Percentiles rank a stretch among this genome's conserved stretches.
Evolutionary conservation across 2,888 invertebrate species (phyloP).

Genomic region (Pollenia angustigena): DNA sequence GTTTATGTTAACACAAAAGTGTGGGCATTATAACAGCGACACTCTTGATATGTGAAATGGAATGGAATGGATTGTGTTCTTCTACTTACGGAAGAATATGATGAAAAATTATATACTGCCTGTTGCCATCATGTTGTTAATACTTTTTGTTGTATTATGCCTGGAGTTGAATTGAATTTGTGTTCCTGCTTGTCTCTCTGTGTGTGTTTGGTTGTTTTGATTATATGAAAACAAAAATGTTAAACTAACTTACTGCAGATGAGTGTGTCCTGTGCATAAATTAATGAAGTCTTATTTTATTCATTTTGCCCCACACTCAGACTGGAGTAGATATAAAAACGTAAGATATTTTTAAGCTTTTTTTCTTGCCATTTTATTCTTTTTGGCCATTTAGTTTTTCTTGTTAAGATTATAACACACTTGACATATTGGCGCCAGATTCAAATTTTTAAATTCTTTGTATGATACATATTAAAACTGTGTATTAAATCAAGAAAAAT

Average conservation of each 20-base stretch:
- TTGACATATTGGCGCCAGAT: slow-evolving; percentile 69
- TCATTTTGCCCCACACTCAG: slow-evolving; percentile 62
- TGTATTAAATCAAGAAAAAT: too few relatives aligned
- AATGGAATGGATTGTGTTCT: slow-evolving; percentile 17
- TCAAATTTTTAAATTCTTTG: slow-evolving; percentile 18
- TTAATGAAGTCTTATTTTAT: slow-evolving; percentile 73
- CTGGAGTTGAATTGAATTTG: slow-evolving; percentile 45
- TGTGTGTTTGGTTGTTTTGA: slow-evolving; percentile 38
- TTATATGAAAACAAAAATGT: slow-evolving; percentile 52
- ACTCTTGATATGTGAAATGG: slow-evolving; percentile 59
- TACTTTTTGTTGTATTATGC: slow-evolving; percentile 65
- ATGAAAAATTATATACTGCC: slow-evolving; percentile 70
- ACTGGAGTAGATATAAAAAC: slow-evolving; percentile 54
- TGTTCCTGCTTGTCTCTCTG: not conserved
- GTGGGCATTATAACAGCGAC: slow-evolving; percentile 73
- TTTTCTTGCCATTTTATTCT: slow-evolving; percentile 15
- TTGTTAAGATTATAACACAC: slow-evolving; percentile 63
- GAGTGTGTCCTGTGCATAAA: slow-evolving; percentile 59
- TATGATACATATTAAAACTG: not conserved
- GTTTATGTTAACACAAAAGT: slow-evolving; percentile 74
- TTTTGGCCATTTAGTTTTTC: slow-evolving; percentile 65
- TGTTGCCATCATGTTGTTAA: slow-evolving; percentile 69
- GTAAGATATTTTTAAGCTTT: slow-evolving; percentile 35
- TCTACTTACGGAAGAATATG: slow-evolving; percentile 31
- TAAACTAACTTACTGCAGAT: slow-evolving; percentile 44